phyloP scores from a whole-genome alignment of 1,140 invertebrate genomes.

The Musca domestica region DNA sequence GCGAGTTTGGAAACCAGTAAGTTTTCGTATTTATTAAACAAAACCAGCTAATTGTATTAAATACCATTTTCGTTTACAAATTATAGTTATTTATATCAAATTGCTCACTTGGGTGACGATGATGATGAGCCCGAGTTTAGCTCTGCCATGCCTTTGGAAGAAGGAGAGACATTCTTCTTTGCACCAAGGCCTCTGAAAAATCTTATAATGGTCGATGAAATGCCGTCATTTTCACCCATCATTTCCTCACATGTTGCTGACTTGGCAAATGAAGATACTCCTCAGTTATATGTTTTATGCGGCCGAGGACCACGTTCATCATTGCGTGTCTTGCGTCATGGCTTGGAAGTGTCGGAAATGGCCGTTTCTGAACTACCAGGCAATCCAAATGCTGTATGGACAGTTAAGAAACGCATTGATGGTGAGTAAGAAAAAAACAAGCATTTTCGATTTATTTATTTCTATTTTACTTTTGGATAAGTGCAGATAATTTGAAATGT shows the following conservation, averaged over 20 bases:
- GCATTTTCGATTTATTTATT: neutral
- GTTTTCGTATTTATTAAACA: constrained; percentile 52
- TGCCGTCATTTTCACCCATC: constrained; percentile 96
- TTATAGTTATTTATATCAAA: constrained; percentile 93
- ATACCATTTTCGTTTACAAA: constrained; percentile 23
- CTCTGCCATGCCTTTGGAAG: constrained; percentile 96
- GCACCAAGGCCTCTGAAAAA: constrained; percentile 91
- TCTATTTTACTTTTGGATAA: constrained; percentile 4
- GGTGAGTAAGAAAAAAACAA: constrained; percentile 39
- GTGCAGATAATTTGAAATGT: constrained; percentile 16
- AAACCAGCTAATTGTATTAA: neutral
- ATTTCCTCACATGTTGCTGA: constrained; percentile 73
- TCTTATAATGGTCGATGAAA: constrained; percentile 95
- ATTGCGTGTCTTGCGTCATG: constrained; percentile 90
- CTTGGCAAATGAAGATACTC: constrained; percentile 96
- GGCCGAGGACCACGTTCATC: constrained; percentile 93
- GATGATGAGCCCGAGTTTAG: constrained; percentile 99
- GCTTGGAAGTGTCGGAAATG: constrained; percentile 98
- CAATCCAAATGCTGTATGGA: constrained; percentile 99
- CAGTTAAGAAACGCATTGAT: constrained; percentile 93
- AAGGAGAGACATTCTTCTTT: constrained; percentile 99
- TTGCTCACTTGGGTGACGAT: constrained; percentile 97
- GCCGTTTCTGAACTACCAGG: constrained; percentile 98
- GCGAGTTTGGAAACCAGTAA: constrained; percentile 99
- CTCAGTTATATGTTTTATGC: constrained; percentile 95